Base-by-base conservation (phyloP, 2,797 vertebrate species). In the Chiloscyllium punctatum region DNA sequence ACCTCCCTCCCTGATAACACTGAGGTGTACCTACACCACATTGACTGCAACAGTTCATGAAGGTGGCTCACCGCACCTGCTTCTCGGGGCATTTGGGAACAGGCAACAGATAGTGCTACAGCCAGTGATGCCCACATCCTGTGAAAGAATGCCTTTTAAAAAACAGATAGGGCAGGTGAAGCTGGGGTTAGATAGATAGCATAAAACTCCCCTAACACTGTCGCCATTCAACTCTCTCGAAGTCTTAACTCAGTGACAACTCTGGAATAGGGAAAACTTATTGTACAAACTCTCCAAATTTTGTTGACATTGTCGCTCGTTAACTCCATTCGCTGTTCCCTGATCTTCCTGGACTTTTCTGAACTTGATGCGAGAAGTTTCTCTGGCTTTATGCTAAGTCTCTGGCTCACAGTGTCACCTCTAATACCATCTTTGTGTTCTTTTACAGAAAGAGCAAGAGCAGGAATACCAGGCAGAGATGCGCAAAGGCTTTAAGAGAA, bases 401-500 rank as follows among this genome's bases (percentile, higher is more conserved):
- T 21, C 88, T 33, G 30, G 0, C 6, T 9, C 57, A n/a, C 33
- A n/a, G 21, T 27, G 18, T 8, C 37, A 3, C 66, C 66, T 79
- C 53, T 96, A 96, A 95, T 53, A 9, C 96, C 4, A 30, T 53
- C 96, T 96, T 96, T 96, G 15, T 95, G 51, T 53, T n/a, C n/a
- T 96, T 33, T 6, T 0, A 0, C 97, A 98, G 98, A 97, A 97
- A 96, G 97, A 98, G 95, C 97, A 97, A 95, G 97, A 98, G 0
- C 96, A 97, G 97, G 97, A 98, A 96, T 95, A 94, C 0, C 96
- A 97, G 96, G 96, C 96, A 6, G 91, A 33, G 95, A 97, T 97
- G 97, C 97, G 18, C 96, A 98, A 97, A 95, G 97, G 97, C 82
- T 95, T 97, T 97, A 97, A 96, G 96, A 98, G 98, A 57, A 98